Base-by-base conservation (phyloP, 37 sponge, comb jelly and placozoan species). In the Cladorhizidae sp. region DNA sequence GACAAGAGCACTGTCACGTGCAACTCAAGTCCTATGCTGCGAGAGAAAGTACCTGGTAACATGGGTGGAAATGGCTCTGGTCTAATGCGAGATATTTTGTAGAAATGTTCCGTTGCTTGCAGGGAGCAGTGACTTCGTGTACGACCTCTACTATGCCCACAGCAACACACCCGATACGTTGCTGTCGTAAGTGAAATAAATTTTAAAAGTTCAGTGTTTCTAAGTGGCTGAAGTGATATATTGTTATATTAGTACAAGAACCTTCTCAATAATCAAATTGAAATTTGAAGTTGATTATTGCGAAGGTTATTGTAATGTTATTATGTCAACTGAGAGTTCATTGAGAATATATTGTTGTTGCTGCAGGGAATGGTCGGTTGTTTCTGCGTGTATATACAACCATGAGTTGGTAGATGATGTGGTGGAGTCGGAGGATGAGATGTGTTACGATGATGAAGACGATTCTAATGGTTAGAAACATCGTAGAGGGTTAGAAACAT, bases 381-480 rank as follows among this genome's bases (percentile, higher is more conserved):
- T 41, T 11, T 71, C 23, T 71, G 72, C 49, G 33, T 9, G 67
- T 14, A 32, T 2, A 3, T 65, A 65, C 26, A 2, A 38, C 18
- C 39, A 76, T 18, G 80, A 80, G 55, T 43, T 84, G 33, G 85
- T 92, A 21, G 84, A 92, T 61, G 88, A 92, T 33, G 80, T 83
- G 35, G 42, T 87, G 39, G 81, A 92, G 12, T 70, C 72, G 41
- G 80, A 83, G 36, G 87, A 83, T 18, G 87, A 83, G 3, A 14
- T 39, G 28, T 63, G 31, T 26, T 72, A 55, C 64, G 93, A 93
- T 69, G 93, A 88, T 36, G 93, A 93, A 67, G 88, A 92, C 54
- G 93, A 92, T 62, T 88, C 89, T 23, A 93, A 93, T 83, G 93
- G 93, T 93, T 45, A 58, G 79, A 36, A n/a, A n/a, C n/a, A n/a